A percentile compares a stretch with the other conserved stretches of the same genome.
Conservation (phyloP, 2,888 invertebrate genomes). For the Scrobipalpa atriplicella region DNA sequence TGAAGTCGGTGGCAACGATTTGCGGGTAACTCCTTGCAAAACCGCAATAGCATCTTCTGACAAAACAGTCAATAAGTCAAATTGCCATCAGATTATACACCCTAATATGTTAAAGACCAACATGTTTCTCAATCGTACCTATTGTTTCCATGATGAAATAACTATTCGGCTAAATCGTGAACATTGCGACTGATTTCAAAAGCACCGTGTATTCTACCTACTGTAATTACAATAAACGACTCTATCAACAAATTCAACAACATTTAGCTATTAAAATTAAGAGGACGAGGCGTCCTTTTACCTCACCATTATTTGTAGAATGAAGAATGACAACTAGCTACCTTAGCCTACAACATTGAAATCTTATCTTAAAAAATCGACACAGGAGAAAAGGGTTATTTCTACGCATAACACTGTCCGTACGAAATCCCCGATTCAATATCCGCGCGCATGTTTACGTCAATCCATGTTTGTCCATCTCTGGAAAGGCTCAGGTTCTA, state of each 20-base stretch:
- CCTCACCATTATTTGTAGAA: conserved; percentile 44
- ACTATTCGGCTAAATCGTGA: neutral
- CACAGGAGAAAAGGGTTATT: conserved; percentile 29
- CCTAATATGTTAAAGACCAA: neutral
- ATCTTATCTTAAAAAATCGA: conserved; percentile 52
- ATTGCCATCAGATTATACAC: no score
- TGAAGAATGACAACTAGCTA: conserved; percentile 68
- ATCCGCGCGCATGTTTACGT: conserved; percentile 12
- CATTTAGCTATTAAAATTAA: conserved; percentile 81
- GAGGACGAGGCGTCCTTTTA: conserved; percentile 57
- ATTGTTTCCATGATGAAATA: neutral
- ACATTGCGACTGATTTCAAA: conserved; percentile 7
- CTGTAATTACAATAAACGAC: conserved; percentile 75
- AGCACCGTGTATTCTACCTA: conserved; percentile 51
- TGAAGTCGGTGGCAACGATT: conserved; percentile 5
- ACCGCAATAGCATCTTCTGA: no score
- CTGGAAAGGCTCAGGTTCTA: neutral
- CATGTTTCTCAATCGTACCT: neutral
- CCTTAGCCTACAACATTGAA: conserved; percentile 70
- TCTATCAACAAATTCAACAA: conserved; percentile 81
- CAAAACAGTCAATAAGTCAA: no score
- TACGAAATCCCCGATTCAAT: conserved; percentile 12
- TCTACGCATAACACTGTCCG: conserved; percentile 17
- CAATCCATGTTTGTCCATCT: conserved; percentile 3
- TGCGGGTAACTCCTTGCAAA: no score